A percentile compares a stretch with the other conserved stretches of the same genome.
phyloP scores from a whole-genome alignment of 1,140 invertebrate species.

The Lutraria rhynchaena region DNA sequence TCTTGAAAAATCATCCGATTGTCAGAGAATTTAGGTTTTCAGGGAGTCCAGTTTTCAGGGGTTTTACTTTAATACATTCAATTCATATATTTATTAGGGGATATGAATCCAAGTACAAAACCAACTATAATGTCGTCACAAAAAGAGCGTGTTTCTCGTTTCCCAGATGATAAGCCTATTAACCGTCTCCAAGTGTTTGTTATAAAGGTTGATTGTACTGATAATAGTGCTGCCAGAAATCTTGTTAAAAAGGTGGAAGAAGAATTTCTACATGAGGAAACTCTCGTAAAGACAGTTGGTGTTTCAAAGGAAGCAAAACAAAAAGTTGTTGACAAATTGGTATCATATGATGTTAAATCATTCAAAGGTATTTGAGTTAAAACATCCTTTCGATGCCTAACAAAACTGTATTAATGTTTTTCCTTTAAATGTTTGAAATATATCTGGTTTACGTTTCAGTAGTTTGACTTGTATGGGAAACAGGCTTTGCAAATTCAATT shows the following conservation, averaged over 20 bases:
- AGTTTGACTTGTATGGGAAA: too few relatives aligned
- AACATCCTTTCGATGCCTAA: too few relatives aligned
- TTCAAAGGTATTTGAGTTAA: too few relatives aligned
- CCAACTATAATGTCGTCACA: neutral
- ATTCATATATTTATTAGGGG: neutral
- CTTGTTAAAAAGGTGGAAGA: neutral
- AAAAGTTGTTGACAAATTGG: constrained; percentile 2
- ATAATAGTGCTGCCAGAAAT: neutral
- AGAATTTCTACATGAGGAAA: constrained; percentile 11
- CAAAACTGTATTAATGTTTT: too few relatives aligned
- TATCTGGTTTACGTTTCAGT: too few relatives aligned
- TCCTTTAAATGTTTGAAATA: too few relatives aligned
- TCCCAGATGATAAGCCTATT: neutral
- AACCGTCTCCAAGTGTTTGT: neutral
- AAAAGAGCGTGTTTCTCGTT: too few relatives aligned
- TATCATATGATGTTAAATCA: neutral
- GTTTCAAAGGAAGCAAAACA: neutral
- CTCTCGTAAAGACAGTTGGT: neutral
- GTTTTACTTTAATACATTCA: neutral
- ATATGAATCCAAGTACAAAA: neutral
- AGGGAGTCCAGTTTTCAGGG: too few relatives aligned
- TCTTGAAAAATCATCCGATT: neutral
- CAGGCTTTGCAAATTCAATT: too few relatives aligned
- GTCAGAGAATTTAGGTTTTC: too few relatives aligned
- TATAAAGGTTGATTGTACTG: neutral